These are phyloP conservation scores for Epicauta chinensis DNA, from an alignment of 1,140 invertebrate genomes.

Conservation along the genomic window DNA sequence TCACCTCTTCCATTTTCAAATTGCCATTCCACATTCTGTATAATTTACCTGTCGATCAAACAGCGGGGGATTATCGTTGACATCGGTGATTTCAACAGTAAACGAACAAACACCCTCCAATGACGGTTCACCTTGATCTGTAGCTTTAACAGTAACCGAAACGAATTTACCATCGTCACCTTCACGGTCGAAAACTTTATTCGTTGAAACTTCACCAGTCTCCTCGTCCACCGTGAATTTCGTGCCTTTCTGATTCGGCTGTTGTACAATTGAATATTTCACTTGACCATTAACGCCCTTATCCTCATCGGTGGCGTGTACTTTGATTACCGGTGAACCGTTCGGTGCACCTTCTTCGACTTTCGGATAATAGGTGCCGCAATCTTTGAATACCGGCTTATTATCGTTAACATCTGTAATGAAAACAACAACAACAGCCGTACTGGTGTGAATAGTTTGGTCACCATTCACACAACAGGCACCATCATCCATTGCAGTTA, in stretches of 20 bases:
- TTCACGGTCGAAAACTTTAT: constrained; percentile 93
- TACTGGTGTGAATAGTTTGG: constrained; percentile 80
- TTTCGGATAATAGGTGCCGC: constrained; percentile 84
- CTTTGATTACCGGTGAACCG: constrained; percentile 87
- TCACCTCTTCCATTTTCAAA: no score
- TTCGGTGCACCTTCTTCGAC: constrained; percentile 89
- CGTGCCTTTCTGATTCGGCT: constrained; percentile 92
- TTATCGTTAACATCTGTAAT: constrained; percentile 96
- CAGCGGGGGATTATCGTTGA: constrained; percentile 89
- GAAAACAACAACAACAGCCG: constrained; percentile 93
- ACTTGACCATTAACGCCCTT: constrained; percentile 90
- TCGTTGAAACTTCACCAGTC: constrained; percentile 87
- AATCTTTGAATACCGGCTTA: constrained; percentile 90
- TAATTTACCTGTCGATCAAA: constrained; percentile 85
- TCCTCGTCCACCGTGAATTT: constrained; percentile 94
- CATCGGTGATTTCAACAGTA: constrained; percentile 92
- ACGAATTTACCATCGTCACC: constrained; percentile 95
- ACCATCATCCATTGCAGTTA: constrained; percentile 90
- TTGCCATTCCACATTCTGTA: no score
- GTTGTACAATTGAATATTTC: constrained; percentile 93
- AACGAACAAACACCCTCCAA: constrained; percentile 93
- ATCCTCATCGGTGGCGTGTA: constrained; percentile 89
- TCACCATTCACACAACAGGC: constrained; percentile 85
- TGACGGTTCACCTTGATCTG: constrained; percentile 92
- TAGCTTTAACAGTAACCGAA: constrained; percentile 91